phyloP scores from a whole-genome alignment of 2,113 vertebrate genomes.

The Pterocles orientalis region DNA sequence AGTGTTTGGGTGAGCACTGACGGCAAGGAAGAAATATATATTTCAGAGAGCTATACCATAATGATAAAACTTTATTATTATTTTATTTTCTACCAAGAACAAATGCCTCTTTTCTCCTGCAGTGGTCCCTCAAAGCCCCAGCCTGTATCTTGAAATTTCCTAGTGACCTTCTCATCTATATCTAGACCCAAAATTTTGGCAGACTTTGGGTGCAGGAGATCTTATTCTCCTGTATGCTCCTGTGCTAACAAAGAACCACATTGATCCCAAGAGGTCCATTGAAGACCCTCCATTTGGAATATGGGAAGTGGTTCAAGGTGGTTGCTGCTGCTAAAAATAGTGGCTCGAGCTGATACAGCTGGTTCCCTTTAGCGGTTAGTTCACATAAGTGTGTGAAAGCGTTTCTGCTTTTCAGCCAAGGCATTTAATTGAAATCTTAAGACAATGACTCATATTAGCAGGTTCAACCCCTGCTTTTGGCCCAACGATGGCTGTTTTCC shows the following conservation, averaged over 20 bases:
- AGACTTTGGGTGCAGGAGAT: background rate
- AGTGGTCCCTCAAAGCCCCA: background rate
- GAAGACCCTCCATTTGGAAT: background rate
- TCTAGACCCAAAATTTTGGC: background rate
- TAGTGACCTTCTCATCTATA: background rate
- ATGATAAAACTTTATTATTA: fast-evolving
- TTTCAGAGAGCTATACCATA: background rate
- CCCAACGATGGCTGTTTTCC: background rate
- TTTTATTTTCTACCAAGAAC: background rate
- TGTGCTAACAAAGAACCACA: background rate
- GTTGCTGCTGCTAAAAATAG: background rate
- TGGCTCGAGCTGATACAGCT: background rate
- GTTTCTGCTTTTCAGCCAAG: background rate
- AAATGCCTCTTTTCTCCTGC: background rate
- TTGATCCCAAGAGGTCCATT: background rate
- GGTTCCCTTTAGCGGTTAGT: background rate
- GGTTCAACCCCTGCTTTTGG: background rate
- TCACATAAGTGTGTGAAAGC: background rate
- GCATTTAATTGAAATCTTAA: background rate
- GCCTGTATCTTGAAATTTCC: background rate
- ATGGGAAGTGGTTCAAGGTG: background rate
- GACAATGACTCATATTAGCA: background rate
- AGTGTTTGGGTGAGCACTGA: background rate
- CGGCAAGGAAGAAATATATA: background rate
- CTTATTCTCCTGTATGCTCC: background rate